Conservation (phyloP, 1,140 invertebrate species). For the Vanessa tameamea region DNA sequence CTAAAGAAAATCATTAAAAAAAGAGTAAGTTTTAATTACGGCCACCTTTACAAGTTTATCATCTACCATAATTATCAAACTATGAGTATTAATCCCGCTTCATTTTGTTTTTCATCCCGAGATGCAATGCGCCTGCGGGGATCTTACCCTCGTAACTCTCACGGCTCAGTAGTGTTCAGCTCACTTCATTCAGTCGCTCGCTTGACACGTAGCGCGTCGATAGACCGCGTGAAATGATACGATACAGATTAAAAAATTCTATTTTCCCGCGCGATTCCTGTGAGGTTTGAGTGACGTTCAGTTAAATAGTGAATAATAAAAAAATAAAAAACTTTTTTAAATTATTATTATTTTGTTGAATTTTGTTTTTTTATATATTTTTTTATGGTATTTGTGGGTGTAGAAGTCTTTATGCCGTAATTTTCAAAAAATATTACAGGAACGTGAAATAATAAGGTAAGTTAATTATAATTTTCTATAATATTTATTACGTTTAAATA, state of each 20-base stretch:
- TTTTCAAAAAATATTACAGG: not conserved
- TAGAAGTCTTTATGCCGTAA: not conserved
- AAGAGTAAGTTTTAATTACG: not conserved
- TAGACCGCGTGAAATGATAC: constrained; percentile 22
- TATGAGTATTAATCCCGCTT: not conserved
- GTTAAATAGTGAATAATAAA: constrained; percentile 5
- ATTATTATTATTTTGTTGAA: not conserved
- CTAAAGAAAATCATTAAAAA: too few species aligned
- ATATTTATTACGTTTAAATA: too few species aligned
- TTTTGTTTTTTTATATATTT: not conserved
- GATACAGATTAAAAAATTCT: constrained; percentile 23
- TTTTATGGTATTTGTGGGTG: not conserved
- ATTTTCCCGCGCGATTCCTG: constrained; percentile 20
- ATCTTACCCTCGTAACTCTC: not conserved
- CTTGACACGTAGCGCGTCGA: constrained; percentile 19
- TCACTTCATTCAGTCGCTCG: constrained; percentile 28
- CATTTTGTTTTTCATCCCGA: constrained; percentile 15
- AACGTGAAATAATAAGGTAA: not conserved
- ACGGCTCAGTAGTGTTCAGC: not conserved
- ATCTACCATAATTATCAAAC: not conserved
- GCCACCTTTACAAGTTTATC: not conserved
- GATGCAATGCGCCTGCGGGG: constrained; percentile 19
- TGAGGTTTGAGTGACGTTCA: constrained; percentile 23
- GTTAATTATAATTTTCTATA: not conserved
- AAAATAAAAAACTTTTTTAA: not conserved